Base-by-base conservation (phyloP, 2,888 invertebrate genomes). In the Polyommatus icarus region DNA sequence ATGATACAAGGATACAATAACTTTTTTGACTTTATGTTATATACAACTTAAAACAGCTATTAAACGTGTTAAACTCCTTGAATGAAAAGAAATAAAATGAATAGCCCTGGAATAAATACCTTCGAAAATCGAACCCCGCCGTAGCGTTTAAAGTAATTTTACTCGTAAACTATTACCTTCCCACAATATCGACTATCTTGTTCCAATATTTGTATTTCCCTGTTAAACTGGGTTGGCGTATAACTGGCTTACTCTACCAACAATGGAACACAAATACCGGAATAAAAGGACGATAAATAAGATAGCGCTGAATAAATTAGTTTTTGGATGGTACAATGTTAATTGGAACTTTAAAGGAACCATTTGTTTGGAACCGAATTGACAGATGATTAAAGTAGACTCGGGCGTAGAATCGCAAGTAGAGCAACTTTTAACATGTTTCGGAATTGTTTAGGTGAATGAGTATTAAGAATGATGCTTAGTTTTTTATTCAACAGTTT, bases 231-330 rank as follows among this genome's bases (percentile, higher is more conserved):
- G 67, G 67, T 67, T 29, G 29, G 29, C 29, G 32, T 67, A 29
- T 67, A 67, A 67, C 67, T 32, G 67, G 67, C 67, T 61, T 61
- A 24, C 72, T 73, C 20, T 73, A 15, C 24, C 36, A 73, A 73
- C 73, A 73, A 46, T 46, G 15, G 46, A 73, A 73, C 12, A 73
- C 73, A 73, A 73, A 73, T 24, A 72, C 20, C 8, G 18, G 7
- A 75, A 54, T 29, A 75, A 50, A 75, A 18, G 46, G 54, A 75
- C 29, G 54, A 50, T 54, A 75, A 75, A 54, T 54, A 54, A 75
- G 54, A 54, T 75, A 24, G 29, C 24, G 46, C 5, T 75, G 54
- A 75, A 20, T 73, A 73, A 73, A 50, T 54, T 18, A 24, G 24
- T 73, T 29, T 54, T 75, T 24, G 54, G 54, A 54, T 3, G 29